Evolutionary conservation across 2,797 vertebrate species (phyloP).

Genomic region (Nyctalus aviator): DNA sequence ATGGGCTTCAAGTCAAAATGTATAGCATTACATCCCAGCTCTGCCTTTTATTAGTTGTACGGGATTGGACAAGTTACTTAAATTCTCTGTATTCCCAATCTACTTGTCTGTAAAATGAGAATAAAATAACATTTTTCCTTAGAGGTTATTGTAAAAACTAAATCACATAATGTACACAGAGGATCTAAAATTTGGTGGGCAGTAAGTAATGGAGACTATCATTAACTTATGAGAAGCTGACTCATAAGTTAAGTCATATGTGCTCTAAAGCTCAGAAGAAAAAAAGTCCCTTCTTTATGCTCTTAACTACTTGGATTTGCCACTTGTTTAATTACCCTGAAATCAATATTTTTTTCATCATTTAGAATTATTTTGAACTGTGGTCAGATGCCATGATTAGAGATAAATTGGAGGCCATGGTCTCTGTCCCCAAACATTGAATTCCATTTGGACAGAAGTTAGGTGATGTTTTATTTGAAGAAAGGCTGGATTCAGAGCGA

Average conservation of each 20-base stretch:
- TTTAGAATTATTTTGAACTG: background rate
- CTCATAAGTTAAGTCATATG: background rate
- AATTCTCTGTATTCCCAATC: background rate
- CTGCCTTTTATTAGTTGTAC: background rate
- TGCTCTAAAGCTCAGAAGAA: background rate
- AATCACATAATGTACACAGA: background rate
- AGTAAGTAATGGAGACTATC: background rate
- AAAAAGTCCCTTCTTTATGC: background rate
- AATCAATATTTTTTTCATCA: constrained; percentile 13
- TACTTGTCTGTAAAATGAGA: background rate
- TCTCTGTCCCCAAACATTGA: background rate
- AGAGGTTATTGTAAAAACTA: background rate
- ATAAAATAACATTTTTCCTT: background rate
- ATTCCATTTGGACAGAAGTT: constrained; percentile 6
- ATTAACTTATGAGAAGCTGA: background rate
- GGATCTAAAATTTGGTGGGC: background rate
- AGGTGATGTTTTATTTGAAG: background rate
- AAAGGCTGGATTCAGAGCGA: constrained; percentile 6
- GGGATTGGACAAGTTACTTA: background rate
- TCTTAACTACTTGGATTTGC: background rate
- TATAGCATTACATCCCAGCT: background rate
- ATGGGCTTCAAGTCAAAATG: background rate
- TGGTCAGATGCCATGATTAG: background rate
- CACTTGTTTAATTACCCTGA: background rate
- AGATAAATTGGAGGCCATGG: background rate